Percentiles rank a stretch among this genome's conserved stretches.
phyloP scores from a whole-genome alignment of 1,140 invertebrate genomes.

The Papilio machaon region DNA sequence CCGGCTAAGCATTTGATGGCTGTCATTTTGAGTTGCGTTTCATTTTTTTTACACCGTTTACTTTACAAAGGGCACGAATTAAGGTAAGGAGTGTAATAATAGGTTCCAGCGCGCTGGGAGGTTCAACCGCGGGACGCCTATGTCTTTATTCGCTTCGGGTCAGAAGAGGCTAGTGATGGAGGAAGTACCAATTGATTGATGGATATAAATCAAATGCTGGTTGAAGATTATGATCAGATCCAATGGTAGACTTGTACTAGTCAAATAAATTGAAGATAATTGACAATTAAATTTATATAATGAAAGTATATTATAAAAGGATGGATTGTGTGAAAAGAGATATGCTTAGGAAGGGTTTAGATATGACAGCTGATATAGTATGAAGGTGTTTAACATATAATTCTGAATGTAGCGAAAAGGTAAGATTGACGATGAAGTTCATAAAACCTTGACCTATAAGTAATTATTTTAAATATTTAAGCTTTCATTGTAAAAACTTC shows the following conservation, averaged over 20 bases:
- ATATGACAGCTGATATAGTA: no score
- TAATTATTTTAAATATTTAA: not conserved
- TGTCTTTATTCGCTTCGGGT: conserved; percentile 65
- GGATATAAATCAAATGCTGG: not conserved
- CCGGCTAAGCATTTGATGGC: conserved; percentile 27
- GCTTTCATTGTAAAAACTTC: not conserved
- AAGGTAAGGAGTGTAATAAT: conserved; percentile 45
- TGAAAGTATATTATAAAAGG: no score
- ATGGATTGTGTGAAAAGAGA: no score
- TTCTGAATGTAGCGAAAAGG: no score
- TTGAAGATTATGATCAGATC: not conserved
- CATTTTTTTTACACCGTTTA: conserved; percentile 25
- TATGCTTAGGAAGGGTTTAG: no score
- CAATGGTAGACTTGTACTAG: not conserved
- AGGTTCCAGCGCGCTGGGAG: conserved; percentile 52
- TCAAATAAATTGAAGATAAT: not conserved
- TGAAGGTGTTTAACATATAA: no score
- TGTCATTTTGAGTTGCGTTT: conserved; percentile 25
- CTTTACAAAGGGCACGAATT: conserved; percentile 34
- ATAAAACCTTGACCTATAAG: not conserved
- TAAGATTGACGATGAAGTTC: not conserved
- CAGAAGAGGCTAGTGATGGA: conserved; percentile 29
- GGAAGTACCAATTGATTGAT: not conserved
- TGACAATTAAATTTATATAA: not conserved
- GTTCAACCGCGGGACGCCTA: conserved; percentile 60